These are phyloP conservation scores for Caenorhabditis zanzibari DNA, from an alignment of 2,888 invertebrate species.

Conservation along the genomic window DNA sequence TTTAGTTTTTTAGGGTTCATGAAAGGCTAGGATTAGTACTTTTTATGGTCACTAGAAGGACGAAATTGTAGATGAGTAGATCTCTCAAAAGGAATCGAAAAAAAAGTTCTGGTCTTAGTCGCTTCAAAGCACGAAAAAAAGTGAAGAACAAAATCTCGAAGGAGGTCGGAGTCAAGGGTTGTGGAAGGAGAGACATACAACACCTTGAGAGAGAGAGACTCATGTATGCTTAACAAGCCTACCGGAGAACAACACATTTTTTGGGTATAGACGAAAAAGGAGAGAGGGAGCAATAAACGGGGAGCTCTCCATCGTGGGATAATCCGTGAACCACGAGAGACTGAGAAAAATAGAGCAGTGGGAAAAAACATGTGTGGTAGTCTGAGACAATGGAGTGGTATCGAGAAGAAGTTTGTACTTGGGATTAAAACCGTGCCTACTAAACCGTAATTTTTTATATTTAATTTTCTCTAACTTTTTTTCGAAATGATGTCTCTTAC, in stretches of 20 bases:
- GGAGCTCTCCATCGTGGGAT: neutral
- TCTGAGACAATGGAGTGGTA: conserved; percentile 38
- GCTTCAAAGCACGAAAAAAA: conserved; percentile 32
- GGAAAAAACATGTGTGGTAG: conserved; percentile 32
- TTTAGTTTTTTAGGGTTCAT: conserved; percentile 1
- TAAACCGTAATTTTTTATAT: conserved; percentile 49
- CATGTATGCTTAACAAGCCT: conserved; percentile 60
- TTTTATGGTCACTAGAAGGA: conserved; percentile 14
- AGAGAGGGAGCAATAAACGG: conserved; percentile 25
- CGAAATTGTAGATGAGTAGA: conserved; percentile 22
- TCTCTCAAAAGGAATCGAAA: neutral
- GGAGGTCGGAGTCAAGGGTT: conserved; percentile 53
- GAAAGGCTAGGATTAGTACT: conserved; percentile 7
- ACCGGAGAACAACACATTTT: conserved; percentile 59
- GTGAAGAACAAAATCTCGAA: conserved; percentile 38
- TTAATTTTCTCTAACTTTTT: conserved; percentile 18
- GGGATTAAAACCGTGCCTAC: conserved; percentile 51
- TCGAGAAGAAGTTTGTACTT: conserved; percentile 49
- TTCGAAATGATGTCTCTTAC: neutral
- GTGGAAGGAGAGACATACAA: conserved; percentile 56
- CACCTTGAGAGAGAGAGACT: conserved; percentile 62
- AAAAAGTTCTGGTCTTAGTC: conserved; percentile 38
- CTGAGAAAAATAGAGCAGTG: neutral
- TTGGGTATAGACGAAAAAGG: conserved; percentile 24
- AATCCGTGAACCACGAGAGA: conserved; percentile 53